These are phyloP conservation scores for Amniataba percoides DNA, from an alignment of 2,797 vertebrate genomes.

Conservation along the genomic window DNA sequence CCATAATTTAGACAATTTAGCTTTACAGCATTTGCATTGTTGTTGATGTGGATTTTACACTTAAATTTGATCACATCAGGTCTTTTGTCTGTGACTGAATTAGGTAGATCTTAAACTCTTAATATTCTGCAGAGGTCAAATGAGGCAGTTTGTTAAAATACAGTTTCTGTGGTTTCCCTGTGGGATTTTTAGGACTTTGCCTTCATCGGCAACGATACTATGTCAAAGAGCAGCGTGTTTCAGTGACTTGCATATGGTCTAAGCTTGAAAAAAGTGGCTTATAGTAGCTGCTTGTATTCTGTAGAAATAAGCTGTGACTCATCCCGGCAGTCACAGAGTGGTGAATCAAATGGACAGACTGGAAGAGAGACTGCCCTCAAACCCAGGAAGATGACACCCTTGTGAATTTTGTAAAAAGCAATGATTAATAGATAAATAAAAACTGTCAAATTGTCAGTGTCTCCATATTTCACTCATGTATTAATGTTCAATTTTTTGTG, in stretches of 20 bases:
- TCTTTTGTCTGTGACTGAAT: conserved; percentile 19
- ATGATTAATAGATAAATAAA: conserved; percentile 76
- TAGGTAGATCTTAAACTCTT: conserved; percentile 2
- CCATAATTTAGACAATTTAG: not conserved
- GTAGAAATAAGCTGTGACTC: conserved; percentile 31
- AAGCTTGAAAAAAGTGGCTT: conserved; percentile 34
- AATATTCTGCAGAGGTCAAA: conserved; percentile 41
- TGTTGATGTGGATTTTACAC: conserved; percentile 1
- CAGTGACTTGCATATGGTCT: conserved; percentile 31
- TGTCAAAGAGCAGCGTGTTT: conserved; percentile 38
- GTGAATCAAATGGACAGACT: conserved; percentile 31
- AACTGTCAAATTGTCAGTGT: conserved; percentile 46
- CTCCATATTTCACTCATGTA: conserved; percentile 24
- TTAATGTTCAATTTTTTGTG: not conserved
- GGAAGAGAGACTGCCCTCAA: conserved; percentile 34
- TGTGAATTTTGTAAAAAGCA: conserved; percentile 81
- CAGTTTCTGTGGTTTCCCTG: conserved; percentile 19
- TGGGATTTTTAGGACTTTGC: conserved; percentile 26
- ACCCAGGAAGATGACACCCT: conserved; percentile 24
- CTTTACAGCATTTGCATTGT: conserved; percentile 12
- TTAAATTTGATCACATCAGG: not conserved
- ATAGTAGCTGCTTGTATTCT: conserved; percentile 20
- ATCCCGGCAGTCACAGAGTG: conserved; percentile 1
- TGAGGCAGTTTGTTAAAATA: conserved; percentile 1
- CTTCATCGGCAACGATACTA: conserved; percentile 23